Percentiles rank a stretch among this genome's conserved stretches.
Evolutionary conservation across 2,888 invertebrate species (phyloP).

Genomic region (Melangyna quadrimaculata): DNA sequence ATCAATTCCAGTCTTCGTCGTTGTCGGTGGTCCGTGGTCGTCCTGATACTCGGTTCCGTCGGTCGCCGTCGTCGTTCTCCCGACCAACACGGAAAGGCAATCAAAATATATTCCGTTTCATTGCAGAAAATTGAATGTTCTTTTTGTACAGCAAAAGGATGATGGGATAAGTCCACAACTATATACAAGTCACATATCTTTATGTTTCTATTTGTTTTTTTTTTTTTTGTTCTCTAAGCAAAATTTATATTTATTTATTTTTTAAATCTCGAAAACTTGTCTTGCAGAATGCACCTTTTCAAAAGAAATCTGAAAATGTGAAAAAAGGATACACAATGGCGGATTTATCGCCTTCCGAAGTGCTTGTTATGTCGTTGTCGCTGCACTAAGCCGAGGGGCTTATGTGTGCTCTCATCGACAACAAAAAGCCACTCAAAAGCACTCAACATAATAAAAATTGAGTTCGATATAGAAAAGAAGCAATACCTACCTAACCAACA

Average conservation of each 20-base stretch:
- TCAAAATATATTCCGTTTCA: slow-evolving; percentile 65
- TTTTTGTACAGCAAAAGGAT: slow-evolving; percentile 20
- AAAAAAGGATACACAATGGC: slow-evolving; percentile 52
- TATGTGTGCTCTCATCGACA: slow-evolving; percentile 51
- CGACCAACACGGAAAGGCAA: slow-evolving; percentile 39
- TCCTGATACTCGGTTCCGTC: neutral
- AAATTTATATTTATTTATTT: slow-evolving; percentile 6
- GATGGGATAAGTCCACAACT: neutral
- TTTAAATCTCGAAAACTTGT: slow-evolving; percentile 33
- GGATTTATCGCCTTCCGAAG: slow-evolving; percentile 64
- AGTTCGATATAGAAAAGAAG: slow-evolving; percentile 38
- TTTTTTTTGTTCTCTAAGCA: neutral
- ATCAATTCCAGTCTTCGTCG: slow-evolving; percentile 39
- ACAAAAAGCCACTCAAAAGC: slow-evolving; percentile 55
- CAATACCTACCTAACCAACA: too few relatives aligned
- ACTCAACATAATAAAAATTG: slow-evolving; percentile 69
- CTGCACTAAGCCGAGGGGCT: slow-evolving; percentile 59
- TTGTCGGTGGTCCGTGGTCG: neutral
- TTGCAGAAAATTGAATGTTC: slow-evolving; percentile 55
- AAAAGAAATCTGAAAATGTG: slow-evolving; percentile 45
- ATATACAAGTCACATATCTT: slow-evolving; percentile 3
- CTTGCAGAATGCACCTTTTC: slow-evolving; percentile 32
- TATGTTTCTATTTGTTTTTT: neutral
- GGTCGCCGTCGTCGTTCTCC: neutral
- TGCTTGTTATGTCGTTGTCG: slow-evolving; percentile 60